Evolutionary conservation across 2,113 vertebrate genomes (phyloP).

Genomic region (Cygnus buccinator): DNA sequence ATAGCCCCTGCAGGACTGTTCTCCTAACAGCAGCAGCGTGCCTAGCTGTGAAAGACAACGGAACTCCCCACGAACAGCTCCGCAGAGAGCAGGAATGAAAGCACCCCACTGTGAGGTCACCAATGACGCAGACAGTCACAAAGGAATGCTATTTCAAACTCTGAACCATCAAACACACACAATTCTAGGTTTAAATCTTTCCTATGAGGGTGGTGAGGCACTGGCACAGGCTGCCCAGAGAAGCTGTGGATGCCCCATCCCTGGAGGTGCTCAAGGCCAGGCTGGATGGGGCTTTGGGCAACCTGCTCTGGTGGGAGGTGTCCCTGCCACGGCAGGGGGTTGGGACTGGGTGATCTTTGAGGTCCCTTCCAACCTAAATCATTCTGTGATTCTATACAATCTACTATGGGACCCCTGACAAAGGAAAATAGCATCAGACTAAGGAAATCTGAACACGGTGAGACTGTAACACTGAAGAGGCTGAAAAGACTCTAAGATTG

Average conservation of each 20-base stretch:
- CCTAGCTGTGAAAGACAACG: neutral
- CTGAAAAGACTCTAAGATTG: neutral
- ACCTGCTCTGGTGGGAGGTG: neutral
- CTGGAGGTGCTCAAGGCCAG: neutral
- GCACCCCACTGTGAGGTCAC: neutral
- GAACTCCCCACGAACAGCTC: neutral
- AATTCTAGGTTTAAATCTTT: neutral
- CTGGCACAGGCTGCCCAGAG: neutral
- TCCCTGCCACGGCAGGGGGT: neutral
- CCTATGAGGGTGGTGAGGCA: neutral
- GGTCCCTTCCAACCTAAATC: neutral
- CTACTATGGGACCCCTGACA: neutral
- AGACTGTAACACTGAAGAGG: neutral
- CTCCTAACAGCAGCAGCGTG: neutral
- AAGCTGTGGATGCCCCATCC: neutral
- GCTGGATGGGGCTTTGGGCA: neutral
- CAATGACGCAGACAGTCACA: rapidly evolving
- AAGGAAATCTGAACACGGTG: neutral
- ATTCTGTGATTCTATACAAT: neutral
- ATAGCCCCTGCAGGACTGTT: neutral
- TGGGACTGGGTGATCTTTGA: neutral
- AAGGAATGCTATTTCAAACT: neutral
- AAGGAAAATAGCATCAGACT: neutral
- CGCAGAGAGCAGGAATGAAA: neutral
- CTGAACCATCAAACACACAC: neutral